Base-by-base conservation (phyloP, 2,113 vertebrate species). In the Sminthopsis crassicaudata region DNA sequence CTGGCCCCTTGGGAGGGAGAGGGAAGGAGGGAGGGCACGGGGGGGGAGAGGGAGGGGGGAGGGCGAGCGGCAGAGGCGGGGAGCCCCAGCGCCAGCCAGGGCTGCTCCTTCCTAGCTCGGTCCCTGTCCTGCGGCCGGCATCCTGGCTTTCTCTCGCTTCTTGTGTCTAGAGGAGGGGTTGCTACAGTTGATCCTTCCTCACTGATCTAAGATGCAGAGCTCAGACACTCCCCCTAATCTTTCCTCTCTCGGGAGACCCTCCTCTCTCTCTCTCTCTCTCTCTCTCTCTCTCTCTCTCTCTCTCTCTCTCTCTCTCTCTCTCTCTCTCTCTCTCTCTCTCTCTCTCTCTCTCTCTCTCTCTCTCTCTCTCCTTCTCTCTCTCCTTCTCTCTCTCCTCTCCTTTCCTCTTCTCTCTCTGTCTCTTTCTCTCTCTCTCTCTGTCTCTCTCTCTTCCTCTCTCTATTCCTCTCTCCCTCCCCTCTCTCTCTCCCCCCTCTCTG, bases 201-300 rank as follows among this genome's bases (percentile, higher is more conserved):
- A 55, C 94, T 96, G 94, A 93, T 96, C 95, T 94, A 94, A 96
- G 92, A 96, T 96, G 92, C 91, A 88, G 92, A 93, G 88, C 94
- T 89, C 89, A 96, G 96, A 95, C 95, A 97, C 96, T 97, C 96
- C 95, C 97, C 95, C 95, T 94, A 95, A 94, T 95, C 95, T 96
- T 93, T 95, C 96, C 96, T 91, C 93, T 97, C 96, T 93, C 94
- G 46, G 88, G 97, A 96, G 96, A 96, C 96, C 94, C 94, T 96
- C 96, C 94, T 95, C 89, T 90, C 91, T 92, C 95, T 95, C 96
- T 94, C 96, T 96, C 96, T 96, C 54, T 55, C 54, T 55, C 54
- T 55, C 54, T 55, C 54, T 55, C 54, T 55, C 54, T 55, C 54
- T 55, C 23, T 55, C 54, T 55, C 54, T 55, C 54, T 55, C 54